Percentiles rank a stretch among this genome's conserved stretches.
These are phyloP conservation scores for Pegea sp. DNA, from an alignment of 23 tunicate genomes.

Conservation along the genomic window DNA sequence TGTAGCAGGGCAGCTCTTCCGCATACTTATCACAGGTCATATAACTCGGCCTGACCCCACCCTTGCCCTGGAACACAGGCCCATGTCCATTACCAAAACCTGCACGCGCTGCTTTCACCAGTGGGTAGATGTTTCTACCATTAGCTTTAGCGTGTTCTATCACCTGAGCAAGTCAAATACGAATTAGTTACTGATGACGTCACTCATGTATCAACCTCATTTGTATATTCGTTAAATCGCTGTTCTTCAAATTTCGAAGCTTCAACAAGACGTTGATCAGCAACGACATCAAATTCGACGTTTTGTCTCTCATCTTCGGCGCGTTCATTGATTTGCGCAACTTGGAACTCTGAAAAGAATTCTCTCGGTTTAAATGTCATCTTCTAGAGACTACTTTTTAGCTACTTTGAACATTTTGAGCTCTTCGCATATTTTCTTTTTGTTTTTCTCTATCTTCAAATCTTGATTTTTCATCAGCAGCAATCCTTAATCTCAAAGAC, in stretches of 20 bases:
- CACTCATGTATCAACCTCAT: conserved; percentile 8
- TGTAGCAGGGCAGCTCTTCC: conserved; percentile 4
- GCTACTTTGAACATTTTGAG: too few relatives aligned
- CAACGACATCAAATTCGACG: conserved; percentile 12
- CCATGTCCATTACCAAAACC: conserved; percentile 90
- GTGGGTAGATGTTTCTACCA: conserved; percentile 57
- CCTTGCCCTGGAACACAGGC: conserved; percentile 54
- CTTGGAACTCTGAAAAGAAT: conserved; percentile 25
- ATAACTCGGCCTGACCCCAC: conserved; percentile 75
- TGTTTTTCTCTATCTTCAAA: too few relatives aligned
- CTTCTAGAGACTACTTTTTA: too few relatives aligned
- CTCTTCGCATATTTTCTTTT: too few relatives aligned
- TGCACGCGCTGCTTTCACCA: conserved; percentile 51
- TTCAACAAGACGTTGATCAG: conserved; percentile 37
- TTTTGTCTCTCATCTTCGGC: conserved; percentile 48
- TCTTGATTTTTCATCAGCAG: not conserved
- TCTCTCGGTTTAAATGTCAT: too few relatives aligned
- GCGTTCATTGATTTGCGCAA: conserved; percentile 56
- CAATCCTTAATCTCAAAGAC: not conserved
- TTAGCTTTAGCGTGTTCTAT: conserved; percentile 55
- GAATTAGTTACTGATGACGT: not conserved
- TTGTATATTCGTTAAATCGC: conserved; percentile 64
- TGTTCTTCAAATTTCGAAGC: conserved; percentile 44
- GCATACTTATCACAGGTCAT: conserved; percentile 54
- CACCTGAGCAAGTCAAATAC: too few relatives aligned